Evolutionary conservation across 2,113 vertebrate species (phyloP).

Genomic region (Galbula dea): DNA sequence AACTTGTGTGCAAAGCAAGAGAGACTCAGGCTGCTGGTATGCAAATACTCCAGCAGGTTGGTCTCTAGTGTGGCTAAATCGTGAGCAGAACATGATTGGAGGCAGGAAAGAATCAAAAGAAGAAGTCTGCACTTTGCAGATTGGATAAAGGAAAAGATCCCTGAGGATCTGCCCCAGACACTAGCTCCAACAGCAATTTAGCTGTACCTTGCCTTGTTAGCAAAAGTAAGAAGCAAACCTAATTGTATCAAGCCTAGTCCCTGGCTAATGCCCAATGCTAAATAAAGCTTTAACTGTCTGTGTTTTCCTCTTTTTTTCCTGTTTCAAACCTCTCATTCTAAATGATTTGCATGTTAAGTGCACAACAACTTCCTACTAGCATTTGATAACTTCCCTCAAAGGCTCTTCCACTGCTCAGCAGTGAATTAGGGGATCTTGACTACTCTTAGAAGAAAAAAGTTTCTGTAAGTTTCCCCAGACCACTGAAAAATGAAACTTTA

Average conservation of each 20-base stretch:
- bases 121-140: neutral
- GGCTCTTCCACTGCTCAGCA: neutral
- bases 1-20: neutral
- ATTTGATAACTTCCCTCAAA: neutral
- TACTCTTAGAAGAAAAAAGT: neutral
- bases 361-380: neutral
- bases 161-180: neutral
- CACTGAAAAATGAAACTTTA: slow-evolving; percentile 38
- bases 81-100: neutral
- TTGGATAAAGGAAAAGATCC: neutral
- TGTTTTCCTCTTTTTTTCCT: neutral
- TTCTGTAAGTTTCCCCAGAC: slow-evolving; percentile 7
- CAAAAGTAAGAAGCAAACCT: neutral
- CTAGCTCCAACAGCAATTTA: neutral
- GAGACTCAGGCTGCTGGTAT: neutral
- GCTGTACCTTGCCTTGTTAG: neutral
- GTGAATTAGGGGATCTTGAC: neutral
- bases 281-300: neutral
- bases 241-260: neutral
- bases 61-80: neutral
- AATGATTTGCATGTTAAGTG: neutral
- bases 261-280: neutral
- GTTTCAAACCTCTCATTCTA: neutral
- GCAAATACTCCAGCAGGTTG: neutral
- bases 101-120: neutral